Base-by-base conservation (phyloP, 2,113 vertebrate genomes). In the Crotalus helleri region DNA sequence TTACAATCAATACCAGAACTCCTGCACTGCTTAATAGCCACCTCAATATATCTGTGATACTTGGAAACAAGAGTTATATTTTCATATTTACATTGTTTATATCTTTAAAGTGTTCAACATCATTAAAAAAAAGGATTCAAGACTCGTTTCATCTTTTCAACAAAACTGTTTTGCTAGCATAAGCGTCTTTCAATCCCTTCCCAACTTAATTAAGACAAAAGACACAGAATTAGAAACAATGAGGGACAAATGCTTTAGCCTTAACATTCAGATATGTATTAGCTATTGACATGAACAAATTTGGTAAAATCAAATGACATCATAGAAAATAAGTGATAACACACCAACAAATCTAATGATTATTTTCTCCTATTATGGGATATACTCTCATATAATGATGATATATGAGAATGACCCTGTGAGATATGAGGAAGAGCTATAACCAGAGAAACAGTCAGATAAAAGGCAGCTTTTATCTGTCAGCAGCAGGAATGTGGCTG, bases 1-100 rank as follows among this genome's bases (percentile, higher is more conserved):
- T 99, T 99, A 93, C 99, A 99, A 96, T 99, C 99, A 1, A 99
- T 99, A 1, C 99, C 99, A 15, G 99, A 99, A 96, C 99, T 99
- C 90, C 99, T 98, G 96, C 99, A 99, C 96, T 99, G 99, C 91
- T 99, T 99, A 95, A 99, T 98, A 8, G 99, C 99, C 85, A 99
- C 97, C 95, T 99, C 99, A 59, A 99, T 97, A 94, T 99, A 99
- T 90, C 99, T 98, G 97, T 99, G 99, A 96, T 98, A 99, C 99
- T 99, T 81, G 95, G 49, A 90, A n/a, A 88, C 1, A 94, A 94
- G 39, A 94, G 0, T 87, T 11, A 88, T 3, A 90, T 51, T 91
- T 12, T 17, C 49, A 85, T 49, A 92, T 51, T 91, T 12, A 21
- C 57, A 88, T 44, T 21, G 92, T 91, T 33, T 24, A 11, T 3